Evolutionary conservation across 2,888 invertebrate species (phyloP).

Genomic region (Polymixis lichenea): DNA sequence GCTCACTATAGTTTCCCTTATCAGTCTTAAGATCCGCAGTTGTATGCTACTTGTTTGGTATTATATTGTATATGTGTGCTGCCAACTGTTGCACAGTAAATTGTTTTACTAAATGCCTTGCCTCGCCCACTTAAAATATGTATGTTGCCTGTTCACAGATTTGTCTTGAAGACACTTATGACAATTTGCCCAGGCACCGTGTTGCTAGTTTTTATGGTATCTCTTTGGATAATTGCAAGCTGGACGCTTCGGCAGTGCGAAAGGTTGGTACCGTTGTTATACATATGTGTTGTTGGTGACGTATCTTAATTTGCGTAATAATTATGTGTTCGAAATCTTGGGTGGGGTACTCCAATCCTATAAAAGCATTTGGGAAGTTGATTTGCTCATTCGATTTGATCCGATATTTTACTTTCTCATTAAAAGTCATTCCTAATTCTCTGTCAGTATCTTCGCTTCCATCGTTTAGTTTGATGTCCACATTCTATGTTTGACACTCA

Average conservation of each 20-base stretch:
- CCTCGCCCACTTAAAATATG: background rate
- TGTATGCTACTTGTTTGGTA: background rate
- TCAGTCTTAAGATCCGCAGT: background rate
- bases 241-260: constrained; percentile 99
- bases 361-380: constrained; percentile 52
- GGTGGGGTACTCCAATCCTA: constrained; percentile 43
- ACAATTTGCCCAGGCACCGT: constrained; percentile 99
- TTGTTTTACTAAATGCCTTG: background rate
- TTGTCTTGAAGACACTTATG: constrained; percentile 99
- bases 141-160: constrained; percentile 85
- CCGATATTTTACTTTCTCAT: constrained; percentile 59
- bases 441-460: constrained; percentile 80
- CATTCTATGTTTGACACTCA: constrained; percentile 73
- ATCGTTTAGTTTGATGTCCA: constrained; percentile 76
- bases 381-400: constrained; percentile 64
- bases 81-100: background rate
- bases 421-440: constrained; percentile 58
- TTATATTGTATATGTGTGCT: background rate
- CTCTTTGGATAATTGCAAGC: constrained; percentile 99
- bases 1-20: background rate
- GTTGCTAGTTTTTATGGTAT: constrained; percentile 99
- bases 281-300: constrained; percentile 67
- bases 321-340: constrained; percentile 57
- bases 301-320: constrained; percentile 65
- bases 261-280: constrained; percentile 92